Percentiles rank a stretch among this genome's conserved stretches.
phyloP scores from a whole-genome alignment of 2,113 vertebrate species.

The Campylomormyrus tamandua region DNA sequence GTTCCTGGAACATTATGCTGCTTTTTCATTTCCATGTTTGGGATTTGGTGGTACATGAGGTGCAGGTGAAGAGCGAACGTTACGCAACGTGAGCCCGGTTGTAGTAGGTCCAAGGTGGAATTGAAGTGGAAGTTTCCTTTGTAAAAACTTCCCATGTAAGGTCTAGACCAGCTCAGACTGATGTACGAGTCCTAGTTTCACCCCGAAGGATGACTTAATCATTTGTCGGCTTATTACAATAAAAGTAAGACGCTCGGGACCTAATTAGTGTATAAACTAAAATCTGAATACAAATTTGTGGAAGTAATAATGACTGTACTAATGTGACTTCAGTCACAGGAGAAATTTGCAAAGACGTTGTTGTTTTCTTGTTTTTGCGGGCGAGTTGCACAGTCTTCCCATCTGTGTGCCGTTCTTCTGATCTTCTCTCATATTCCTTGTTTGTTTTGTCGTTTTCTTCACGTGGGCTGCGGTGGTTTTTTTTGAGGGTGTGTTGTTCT shows the following conservation, averaged over 20 bases:
- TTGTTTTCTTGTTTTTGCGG: not conserved
- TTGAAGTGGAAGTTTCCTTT: not conserved
- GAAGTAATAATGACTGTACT: not conserved
- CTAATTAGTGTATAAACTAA: slow-evolving; percentile 14
- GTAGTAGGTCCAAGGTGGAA: not conserved
- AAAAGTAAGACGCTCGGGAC: slow-evolving; percentile 8
- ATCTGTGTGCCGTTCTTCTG: not conserved
- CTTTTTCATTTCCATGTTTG: not conserved
- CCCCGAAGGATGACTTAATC: not conserved
- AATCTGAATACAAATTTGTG: slow-evolving; percentile 6
- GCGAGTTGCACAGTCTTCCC: not conserved
- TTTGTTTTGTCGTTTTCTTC: not conserved
- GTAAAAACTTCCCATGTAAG: not conserved
- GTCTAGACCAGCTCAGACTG: not conserved
- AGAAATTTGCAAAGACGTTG: not conserved
- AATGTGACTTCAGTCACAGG: slow-evolving; percentile 1
- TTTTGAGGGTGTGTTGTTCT: not conserved
- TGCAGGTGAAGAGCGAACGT: not conserved
- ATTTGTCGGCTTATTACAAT: not conserved
- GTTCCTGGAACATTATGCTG: not conserved
- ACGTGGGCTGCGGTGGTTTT: not conserved
- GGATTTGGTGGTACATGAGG: not conserved
- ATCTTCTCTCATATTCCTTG: not conserved
- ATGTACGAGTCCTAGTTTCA: not conserved
- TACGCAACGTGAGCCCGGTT: not conserved